phyloP scores from a whole-genome alignment of 2,888 invertebrate genomes.

The Drosophila maculinotata region DNA sequence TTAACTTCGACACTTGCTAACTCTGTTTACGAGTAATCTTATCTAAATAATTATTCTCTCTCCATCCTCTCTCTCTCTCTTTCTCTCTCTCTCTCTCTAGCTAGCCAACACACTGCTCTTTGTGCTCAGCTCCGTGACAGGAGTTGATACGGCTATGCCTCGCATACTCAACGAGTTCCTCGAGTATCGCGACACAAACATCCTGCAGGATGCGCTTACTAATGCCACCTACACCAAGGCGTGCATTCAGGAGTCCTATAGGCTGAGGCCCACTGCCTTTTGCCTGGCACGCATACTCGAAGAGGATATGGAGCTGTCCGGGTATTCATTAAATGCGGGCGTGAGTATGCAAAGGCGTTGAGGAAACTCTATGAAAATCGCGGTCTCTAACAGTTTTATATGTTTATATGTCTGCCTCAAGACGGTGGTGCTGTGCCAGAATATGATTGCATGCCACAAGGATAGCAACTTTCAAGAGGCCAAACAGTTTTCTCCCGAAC shows the following conservation, averaged over 20 bases:
- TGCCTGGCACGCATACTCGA: conserved; percentile 92
- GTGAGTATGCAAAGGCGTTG: conserved; percentile 85
- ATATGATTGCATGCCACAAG: conserved; percentile 91
- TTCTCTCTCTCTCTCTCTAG: conserved; percentile 85
- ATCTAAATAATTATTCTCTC: not conserved
- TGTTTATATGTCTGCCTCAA: too few species aligned
- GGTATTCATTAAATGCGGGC: conserved; percentile 89
- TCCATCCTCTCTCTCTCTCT: conserved; percentile 84
- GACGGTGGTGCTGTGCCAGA: conserved; percentile 93
- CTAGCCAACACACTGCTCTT: conserved; percentile 93
- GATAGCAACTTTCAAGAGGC: conserved; percentile 91
- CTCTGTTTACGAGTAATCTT: too few species aligned
- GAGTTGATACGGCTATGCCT: conserved; percentile 88
- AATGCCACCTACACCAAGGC: conserved; percentile 91
- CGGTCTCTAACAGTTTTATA: not conserved
- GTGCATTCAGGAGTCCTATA: conserved; percentile 91
- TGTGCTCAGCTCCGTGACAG: conserved; percentile 90
- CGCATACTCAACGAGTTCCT: conserved; percentile 89
- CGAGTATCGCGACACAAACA: conserved; percentile 86
- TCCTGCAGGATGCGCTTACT: conserved; percentile 87
- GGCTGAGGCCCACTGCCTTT: conserved; percentile 89
- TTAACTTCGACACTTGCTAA: too few species aligned
- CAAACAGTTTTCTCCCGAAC: conserved; percentile 90
- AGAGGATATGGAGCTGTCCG: conserved; percentile 89
- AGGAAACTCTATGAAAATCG: not conserved